Conservation (phyloP, 1,140 invertebrate species). For the Geopemphigus sp. region DNA sequence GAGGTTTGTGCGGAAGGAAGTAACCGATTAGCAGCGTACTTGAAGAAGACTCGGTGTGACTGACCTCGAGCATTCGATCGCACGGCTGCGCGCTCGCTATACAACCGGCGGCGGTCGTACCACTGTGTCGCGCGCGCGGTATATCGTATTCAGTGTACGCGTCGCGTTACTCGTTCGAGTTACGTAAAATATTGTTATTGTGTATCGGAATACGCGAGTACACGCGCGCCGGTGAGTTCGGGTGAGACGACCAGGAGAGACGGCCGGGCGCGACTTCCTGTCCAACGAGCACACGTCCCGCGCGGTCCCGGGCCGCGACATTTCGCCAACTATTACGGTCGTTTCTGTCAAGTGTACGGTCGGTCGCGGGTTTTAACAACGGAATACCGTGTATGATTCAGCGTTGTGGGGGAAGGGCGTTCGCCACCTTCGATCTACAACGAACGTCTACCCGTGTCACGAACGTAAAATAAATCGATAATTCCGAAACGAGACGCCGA, state of each 20-base stretch:
- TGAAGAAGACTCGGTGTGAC: not conserved
- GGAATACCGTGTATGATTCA: too few relatives aligned
- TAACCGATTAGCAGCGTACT: conserved; percentile 1
- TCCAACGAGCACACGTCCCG: not conserved
- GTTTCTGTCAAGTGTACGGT: too few relatives aligned
- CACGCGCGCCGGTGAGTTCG: too few relatives aligned
- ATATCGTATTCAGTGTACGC: not conserved
- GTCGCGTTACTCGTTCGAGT: not conserved
- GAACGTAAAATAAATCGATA: too few relatives aligned
- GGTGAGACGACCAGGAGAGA: too few relatives aligned
- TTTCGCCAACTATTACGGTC: too few relatives aligned
- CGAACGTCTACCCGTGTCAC: too few relatives aligned
- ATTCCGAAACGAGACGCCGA: too few relatives aligned
- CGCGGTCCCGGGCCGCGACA: not conserved
- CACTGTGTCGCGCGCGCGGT: not conserved
- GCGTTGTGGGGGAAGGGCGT: too few relatives aligned
- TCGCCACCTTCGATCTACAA: too few relatives aligned
- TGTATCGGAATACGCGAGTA: not conserved
- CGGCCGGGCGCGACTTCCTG: not conserved
- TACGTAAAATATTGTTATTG: not conserved
- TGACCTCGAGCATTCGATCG: not conserved
- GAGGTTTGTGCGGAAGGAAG: conserved; percentile 30
- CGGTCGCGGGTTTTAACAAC: too few relatives aligned
- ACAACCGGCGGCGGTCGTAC: not conserved
- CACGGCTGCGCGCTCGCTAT: too few relatives aligned